phyloP scores from a whole-genome alignment of 1,140 invertebrate species.

The Ceratina calcarata region DNA sequence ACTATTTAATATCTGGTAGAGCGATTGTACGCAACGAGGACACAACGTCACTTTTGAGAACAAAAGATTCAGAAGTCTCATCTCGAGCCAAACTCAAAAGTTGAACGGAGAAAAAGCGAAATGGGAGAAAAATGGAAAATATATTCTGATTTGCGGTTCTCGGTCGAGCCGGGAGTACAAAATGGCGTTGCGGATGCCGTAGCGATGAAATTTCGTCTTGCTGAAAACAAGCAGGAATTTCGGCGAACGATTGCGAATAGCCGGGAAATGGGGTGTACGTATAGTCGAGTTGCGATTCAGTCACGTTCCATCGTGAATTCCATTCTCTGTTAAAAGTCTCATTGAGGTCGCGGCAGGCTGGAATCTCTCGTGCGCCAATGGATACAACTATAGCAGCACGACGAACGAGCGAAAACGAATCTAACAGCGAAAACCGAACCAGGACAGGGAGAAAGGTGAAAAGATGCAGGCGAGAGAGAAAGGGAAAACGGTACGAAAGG shows the following conservation, averaged over 20 bases:
- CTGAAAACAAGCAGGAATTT: slow-evolving; percentile 61
- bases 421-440: neutral
- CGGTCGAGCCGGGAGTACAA: neutral
- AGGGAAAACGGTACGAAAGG: neutral
- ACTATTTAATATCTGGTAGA: no score
- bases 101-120: neutral
- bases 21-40: no score
- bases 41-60: neutral
- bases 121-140: neutral
- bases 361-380: slow-evolving; percentile 26
- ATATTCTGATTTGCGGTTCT: slow-evolving; percentile 33
- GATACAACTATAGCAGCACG: neutral
- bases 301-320: slow-evolving; percentile 54
- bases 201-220: slow-evolving; percentile 53
- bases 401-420: neutral
- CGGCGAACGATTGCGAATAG: slow-evolving; percentile 57
- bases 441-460: no score
- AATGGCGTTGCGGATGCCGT: neutral
- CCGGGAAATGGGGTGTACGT: slow-evolving; percentile 40
- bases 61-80: no score
- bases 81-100: neutral
- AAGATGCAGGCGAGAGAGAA: neutral
- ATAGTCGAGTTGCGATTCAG: slow-evolving; percentile 46
- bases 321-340: slow-evolving; percentile 54
- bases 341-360: slow-evolving; percentile 21